Evolutionary conservation across 2,797 vertebrate genomes (phyloP), one percentile per base, ranked within the genome.

Genomic region (Loris lydekkerianus): DNA sequence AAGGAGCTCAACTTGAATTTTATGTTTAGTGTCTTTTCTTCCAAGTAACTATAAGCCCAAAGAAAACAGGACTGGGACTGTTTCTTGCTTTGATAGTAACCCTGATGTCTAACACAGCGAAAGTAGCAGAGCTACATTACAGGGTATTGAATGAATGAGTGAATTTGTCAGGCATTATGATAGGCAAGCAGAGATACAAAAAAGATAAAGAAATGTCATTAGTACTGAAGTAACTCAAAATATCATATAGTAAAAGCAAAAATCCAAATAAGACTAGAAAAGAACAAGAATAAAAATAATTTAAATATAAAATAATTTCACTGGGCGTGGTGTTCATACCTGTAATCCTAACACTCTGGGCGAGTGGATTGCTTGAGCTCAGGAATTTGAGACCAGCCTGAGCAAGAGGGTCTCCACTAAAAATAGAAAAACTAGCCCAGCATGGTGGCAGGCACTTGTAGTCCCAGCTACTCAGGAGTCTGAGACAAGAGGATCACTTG

Each of bases 221-320:
- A 92, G 29, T 78, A 73, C 60, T 94, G 34, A 92, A 70, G n/a
- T 25, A 86, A 86, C 25, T 87, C 86, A 84, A 63, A 86, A 56
- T 80, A 93, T 46, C 46, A 75, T 58, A 70, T 23, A 86, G 23
- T 86, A 85, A 58, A 88, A 56, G 53, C 29, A 21, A 25, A 78
- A 34, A 78, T 58, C 21, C 31, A 78, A 78, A 78, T 23, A 56
- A 9, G n/a, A 58, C 76, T 21, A 58, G 58, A 58, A 25, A 58
- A 53, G 20, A 56, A 56, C 21, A 58, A n/a, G n/a, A 67, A 67
- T n/a, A 67, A 67, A 67, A n/a, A 67, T 67, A 67, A n/a, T 67
- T 75, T 75, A 80, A 46, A 49, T 49, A 49, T 49, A 49, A 49
- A 49, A 49, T 49, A 49, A 49, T 49, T 49, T 49, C 3, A 14